These are phyloP conservation scores for Ormyrus nitidulus DNA, from an alignment of 2,888 invertebrate genomes.

Conservation along the genomic window DNA sequence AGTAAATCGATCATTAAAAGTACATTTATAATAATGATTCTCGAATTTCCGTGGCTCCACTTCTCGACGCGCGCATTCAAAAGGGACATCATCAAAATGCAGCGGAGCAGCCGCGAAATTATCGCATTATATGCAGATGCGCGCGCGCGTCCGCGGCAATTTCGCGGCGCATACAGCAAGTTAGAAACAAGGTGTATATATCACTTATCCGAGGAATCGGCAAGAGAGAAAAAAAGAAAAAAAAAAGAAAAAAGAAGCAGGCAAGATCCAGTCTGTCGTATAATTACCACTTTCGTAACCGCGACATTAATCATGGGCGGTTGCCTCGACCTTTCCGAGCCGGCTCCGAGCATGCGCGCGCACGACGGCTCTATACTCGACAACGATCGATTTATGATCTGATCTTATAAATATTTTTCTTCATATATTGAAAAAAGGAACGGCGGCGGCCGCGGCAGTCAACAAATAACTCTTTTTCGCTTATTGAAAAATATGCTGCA, in stretches of 20 bases:
- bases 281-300: constrained; percentile 55
- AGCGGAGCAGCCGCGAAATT: constrained; percentile 3
- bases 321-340: constrained; percentile 54
- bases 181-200: constrained; percentile 41
- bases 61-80: background rate
- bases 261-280: constrained; percentile 50
- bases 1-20: constrained; percentile 1
- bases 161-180: constrained; percentile 22
- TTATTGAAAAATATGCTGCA: constrained; percentile 25
- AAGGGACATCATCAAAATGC: no score
- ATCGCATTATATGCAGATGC: constrained; percentile 43
- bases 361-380: constrained; percentile 15
- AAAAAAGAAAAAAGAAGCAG: constrained; percentile 10
- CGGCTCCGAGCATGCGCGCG: background rate
- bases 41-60: background rate
- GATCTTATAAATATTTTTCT: constrained; percentile 52
- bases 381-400: constrained; percentile 52
- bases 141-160: constrained; percentile 3
- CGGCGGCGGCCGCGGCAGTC: background rate
- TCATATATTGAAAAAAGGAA: constrained; percentile 41
- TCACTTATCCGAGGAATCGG: constrained; percentile 48
- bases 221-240: background rate
- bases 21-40: constrained; percentile 7
- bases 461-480: constrained; percentile 25
- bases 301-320: constrained; percentile 51